Base-by-base conservation (phyloP, 2,113 vertebrate species). In the Cyprinodon variegatus region DNA sequence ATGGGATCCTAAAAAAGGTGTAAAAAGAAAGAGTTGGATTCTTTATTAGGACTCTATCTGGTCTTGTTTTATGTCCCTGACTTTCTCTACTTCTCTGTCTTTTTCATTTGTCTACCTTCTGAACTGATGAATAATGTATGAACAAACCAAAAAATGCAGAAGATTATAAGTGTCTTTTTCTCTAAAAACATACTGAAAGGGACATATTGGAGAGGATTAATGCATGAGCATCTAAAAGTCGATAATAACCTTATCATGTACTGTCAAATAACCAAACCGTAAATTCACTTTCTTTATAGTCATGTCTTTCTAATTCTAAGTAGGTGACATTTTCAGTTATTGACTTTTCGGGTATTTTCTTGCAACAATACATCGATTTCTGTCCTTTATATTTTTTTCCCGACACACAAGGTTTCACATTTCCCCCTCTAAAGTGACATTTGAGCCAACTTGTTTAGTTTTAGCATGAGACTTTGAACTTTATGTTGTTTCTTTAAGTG, bases 401-500 rank as follows among this genome's bases (percentile, higher is more conserved):
- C 50, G 10, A n/a, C 20, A 8, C 39, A 65, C 46, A 67, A 61
- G 29, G 64, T 73, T 83, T 86, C 84, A 84, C 72, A 78, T 78
- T 83, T 75, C 76, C 88, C 86, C 57, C 69, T 70, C 68, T 45
- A 68, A 86, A 86, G 81, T 74, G 84, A 88, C 87, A 79, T 81
- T 76, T 75, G 77, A 82, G 77, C 61, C 63, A 65, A 78, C 82
- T 82, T 79, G 76, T 82, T 83, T 71, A 71, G 64, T 81, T 89
- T 79, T 45, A 38, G 72, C 68, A 71, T 89, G 83, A 67, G 78
- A 76, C 84, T 89, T 83, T 89, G 80, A 88, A 85, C 79, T 72
- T 63, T 15, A 50, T 72, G 83, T 65, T 29, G 78, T 72, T 69
- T 65, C 64, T 86, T 70, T 74, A 71, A 37, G 78, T 93, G 91